phyloP scores from a whole-genome alignment of 1,140 invertebrate species.

The Adelges cooleyi region DNA sequence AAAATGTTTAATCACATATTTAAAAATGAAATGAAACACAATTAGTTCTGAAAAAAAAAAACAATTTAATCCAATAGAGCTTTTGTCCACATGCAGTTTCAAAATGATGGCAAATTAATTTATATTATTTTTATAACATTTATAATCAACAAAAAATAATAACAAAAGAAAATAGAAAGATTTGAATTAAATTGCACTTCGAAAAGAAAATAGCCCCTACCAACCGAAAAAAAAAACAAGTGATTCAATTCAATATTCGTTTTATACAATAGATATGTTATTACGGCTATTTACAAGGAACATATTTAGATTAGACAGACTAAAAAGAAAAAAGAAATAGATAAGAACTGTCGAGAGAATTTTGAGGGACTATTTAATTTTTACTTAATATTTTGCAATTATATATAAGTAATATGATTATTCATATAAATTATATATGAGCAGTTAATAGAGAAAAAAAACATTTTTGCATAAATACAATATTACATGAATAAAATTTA shows the following conservation, averaged over 20 bases:
- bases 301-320: not conserved
- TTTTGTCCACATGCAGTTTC: constrained; percentile 2
- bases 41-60: constrained; percentile 3
- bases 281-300: constrained; percentile 23
- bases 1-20: constrained; percentile 25
- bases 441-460: too few species aligned
- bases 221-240: not conserved
- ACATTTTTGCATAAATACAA: constrained; percentile 21
- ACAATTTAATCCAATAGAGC: constrained; percentile 1
- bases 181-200: constrained; percentile 21
- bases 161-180: constrained; percentile 14
- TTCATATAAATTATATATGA: too few species aligned
- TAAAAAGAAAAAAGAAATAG: too few species aligned
- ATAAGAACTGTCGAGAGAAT: too few species aligned
- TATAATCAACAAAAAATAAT: constrained; percentile 21
- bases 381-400: too few species aligned
- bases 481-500: not conserved
- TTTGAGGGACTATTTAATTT: too few species aligned
- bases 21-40: constrained; percentile 22
- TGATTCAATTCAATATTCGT: too few species aligned
- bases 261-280: constrained; percentile 22
- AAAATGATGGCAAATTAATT: constrained; percentile 16
- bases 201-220: constrained; percentile 4
- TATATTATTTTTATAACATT: constrained; percentile 23
- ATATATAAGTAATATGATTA: too few species aligned